phyloP scores from a whole-genome alignment of 2,797 vertebrate genomes.

The Propithecus perrieri region DNA sequence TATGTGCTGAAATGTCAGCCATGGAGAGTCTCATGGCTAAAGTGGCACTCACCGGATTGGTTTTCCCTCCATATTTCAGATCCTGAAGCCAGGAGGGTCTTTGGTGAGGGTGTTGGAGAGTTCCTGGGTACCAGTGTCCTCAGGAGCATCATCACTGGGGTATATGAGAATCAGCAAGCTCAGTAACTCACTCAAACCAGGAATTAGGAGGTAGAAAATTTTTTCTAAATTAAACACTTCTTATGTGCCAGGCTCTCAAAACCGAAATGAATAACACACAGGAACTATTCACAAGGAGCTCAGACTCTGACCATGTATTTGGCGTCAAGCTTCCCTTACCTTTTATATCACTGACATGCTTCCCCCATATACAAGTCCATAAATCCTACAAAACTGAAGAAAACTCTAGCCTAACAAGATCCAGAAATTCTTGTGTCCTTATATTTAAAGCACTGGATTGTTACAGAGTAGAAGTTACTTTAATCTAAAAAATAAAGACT shows the following conservation, averaged over 20 bases:
- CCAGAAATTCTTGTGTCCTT: not conserved
- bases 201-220: not conserved
- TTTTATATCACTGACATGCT: not conserved
- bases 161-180: slow-evolving; percentile 55
- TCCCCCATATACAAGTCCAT: not conserved
- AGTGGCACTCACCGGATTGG: slow-evolving; percentile 90
- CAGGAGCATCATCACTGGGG: slow-evolving; percentile 93
- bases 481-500: not conserved
- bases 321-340: not conserved
- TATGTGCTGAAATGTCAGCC: not conserved
- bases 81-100: slow-evolving; percentile 94
- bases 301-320: not conserved
- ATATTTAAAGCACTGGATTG: not conserved
- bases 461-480: not conserved
- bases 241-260: not conserved
- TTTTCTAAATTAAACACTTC: not conserved
- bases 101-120: slow-evolving; percentile 89
- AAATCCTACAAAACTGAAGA: not conserved
- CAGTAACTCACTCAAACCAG: slow-evolving; percentile 14
- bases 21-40: not conserved
- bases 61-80: slow-evolving; percentile 94
- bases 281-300: not conserved
- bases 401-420: not conserved
- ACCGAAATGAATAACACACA: not conserved
- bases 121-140: slow-evolving; percentile 89